These are phyloP conservation scores for Chalcis sispes DNA, from an alignment of 2,888 invertebrate genomes.

Conservation along the genomic window DNA sequence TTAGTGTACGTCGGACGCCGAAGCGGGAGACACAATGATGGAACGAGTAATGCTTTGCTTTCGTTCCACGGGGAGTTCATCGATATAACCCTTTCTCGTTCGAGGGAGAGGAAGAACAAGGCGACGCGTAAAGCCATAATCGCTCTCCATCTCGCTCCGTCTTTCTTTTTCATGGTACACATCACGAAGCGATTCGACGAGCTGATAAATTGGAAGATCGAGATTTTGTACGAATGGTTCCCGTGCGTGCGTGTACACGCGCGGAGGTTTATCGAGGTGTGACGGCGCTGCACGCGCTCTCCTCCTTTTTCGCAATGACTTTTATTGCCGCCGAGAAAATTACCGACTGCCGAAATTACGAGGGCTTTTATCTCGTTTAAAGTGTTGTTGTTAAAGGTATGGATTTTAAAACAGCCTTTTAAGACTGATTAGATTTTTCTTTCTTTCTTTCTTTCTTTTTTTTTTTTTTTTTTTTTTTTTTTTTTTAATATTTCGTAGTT, in stretches of 20 bases:
- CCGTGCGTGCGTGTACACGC: too few species aligned
- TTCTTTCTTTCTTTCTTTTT: too few species aligned
- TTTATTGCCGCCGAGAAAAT: slow-evolving; percentile 31
- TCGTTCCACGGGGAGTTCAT: slow-evolving; percentile 34
- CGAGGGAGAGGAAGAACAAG: too few species aligned
- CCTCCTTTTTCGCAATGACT: slow-evolving; percentile 27
- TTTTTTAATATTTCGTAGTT: too few species aligned
- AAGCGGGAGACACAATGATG: slow-evolving; percentile 51
- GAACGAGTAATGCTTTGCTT: slow-evolving; percentile 6
- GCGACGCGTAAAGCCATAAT: not conserved
- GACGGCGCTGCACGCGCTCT: slow-evolving; percentile 13
- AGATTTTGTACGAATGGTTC: slow-evolving; percentile 37
- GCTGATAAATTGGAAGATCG: slow-evolving; percentile 55
- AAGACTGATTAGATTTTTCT: too few species aligned
- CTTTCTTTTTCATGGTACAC: not conserved
- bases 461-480: too few species aligned
- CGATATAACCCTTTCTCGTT: slow-evolving; percentile 35
- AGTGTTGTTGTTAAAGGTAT: too few species aligned
- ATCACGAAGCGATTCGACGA: slow-evolving; percentile 58
- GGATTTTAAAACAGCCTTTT: too few species aligned
- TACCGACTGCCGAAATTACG: slow-evolving; percentile 1
- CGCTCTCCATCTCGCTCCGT: not conserved
- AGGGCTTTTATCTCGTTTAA: not conserved
- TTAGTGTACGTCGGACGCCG: slow-evolving; percentile 4
- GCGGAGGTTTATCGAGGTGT: slow-evolving; percentile 6